Base-by-base conservation (phyloP, 2,113 vertebrate genomes). In the Prionailurus viverrinus region DNA sequence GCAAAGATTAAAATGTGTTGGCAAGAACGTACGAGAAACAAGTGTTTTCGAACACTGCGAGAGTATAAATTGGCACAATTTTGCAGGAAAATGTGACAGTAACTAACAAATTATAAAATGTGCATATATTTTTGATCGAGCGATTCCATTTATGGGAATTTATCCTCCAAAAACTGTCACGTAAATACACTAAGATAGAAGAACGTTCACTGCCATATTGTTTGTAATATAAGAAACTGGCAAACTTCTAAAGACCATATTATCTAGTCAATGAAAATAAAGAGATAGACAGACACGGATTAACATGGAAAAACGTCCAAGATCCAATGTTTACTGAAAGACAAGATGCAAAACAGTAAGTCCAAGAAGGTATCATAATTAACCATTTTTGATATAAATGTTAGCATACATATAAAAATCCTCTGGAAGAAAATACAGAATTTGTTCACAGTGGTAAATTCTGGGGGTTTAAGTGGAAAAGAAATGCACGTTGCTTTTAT, bases 1-100 rank as follows among this genome's bases (percentile, higher is more conserved):
- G 73, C 80, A 97, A 93, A 93, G 33, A 95, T 73, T 68, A 76
- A 93, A 95, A 91, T 80, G 31, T 68, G 12, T 76, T 97, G 86
- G 66, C 39, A 19, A 96, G 83, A 81, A n/a, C 68, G 11, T 29
- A 73, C 74, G 82, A 74, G 36, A 94, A 91, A 68, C 9, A 51
- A 89, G 18, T 96, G 53, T 61, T 96, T 94, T 87, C 36, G 36
- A 82, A 88, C 27, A 94, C 21, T 33, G 33, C 13, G 21, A 94
- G 16, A 94, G 68, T 88, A 31, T 76, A 88, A 83, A 68, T 41
- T 87, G 88, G 48, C 48, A 87, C 21, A 39, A 63, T 76, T 92
- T 58, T 92, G 69, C 31, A 92, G 83, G 39, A 82, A 94, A 96
- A 92, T 87, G 36, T 88, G 76, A 88, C 68, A 82, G 58, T n/a